Evolutionary conservation across 2,888 invertebrate species (phyloP).

Genomic region (Thereva unica): DNA sequence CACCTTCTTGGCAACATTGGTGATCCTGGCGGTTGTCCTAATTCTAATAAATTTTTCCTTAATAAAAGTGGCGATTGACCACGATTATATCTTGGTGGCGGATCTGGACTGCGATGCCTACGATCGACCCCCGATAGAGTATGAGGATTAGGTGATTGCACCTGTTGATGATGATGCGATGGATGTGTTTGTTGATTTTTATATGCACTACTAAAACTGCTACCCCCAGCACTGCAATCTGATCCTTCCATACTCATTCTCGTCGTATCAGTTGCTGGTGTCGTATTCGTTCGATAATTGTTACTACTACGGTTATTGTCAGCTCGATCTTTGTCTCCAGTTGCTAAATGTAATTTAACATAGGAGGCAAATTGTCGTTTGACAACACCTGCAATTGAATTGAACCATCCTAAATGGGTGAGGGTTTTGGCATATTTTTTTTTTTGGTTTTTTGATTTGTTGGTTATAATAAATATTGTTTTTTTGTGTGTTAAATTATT

Average conservation of each 20-base stretch:
- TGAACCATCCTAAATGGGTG: conserved; percentile 63
- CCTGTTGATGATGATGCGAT: conserved; percentile 34
- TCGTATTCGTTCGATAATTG: conserved; percentile 40
- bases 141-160: conserved; percentile 28
- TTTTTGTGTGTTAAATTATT: background rate
- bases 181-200: conserved; percentile 31
- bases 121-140: conserved; percentile 43
- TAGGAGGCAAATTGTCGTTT: conserved; percentile 83
- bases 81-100: conserved; percentile 62
- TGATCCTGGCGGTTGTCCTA: conserved; percentile 59
- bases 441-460: conserved; percentile 25
- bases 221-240: conserved; percentile 1
- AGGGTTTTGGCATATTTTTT: conserved; percentile 25
- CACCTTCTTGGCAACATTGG: conserved; percentile 64
- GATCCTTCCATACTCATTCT: conserved; percentile 11
- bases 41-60: conserved; percentile 64
- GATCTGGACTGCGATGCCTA: conserved; percentile 65
- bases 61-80: conserved; percentile 62
- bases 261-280: conserved; percentile 19
- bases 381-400: conserved; percentile 70
- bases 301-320: conserved; percentile 39
- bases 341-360: conserved; percentile 75
- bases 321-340: conserved; percentile 52
- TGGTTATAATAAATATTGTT: conserved; percentile 17
- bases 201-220: conserved; percentile 14